phyloP scores from a whole-genome alignment of 35 echinoderm and acorn worm genomes.

The Lytechinus variegatus region DNA sequence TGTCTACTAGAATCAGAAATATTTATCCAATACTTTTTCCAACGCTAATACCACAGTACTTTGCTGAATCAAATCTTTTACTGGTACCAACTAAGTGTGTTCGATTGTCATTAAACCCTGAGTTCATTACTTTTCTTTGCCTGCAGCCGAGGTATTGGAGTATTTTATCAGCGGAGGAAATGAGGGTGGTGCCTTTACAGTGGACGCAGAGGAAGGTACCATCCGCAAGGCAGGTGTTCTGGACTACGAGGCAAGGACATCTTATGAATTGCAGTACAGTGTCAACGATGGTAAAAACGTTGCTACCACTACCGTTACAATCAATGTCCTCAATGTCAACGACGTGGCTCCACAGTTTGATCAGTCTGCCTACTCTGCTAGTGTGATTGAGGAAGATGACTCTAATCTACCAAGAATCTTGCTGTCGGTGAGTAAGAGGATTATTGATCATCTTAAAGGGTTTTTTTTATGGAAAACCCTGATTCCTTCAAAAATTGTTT shows the following conservation, averaged over 20 bases:
- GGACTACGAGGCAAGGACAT: slow-evolving; percentile 72
- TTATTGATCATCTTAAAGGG: too few relatives aligned
- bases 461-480: too few relatives aligned
- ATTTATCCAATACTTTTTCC: too few relatives aligned
- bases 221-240: slow-evolving; percentile 75
- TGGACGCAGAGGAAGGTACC: slow-evolving; percentile 60
- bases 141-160: slow-evolving; percentile 31
- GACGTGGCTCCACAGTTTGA: slow-evolving; percentile 77
- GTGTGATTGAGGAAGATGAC: slow-evolving; percentile 47
- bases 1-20: too few relatives aligned
- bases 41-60: too few relatives aligned
- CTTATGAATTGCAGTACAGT: slow-evolving; percentile 72
- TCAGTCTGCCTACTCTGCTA: slow-evolving; percentile 42
- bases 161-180: slow-evolving; percentile 61
- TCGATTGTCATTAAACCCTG: background rate
- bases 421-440: background rate
- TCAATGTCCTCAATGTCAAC: slow-evolving; percentile 79
- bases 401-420: background rate
- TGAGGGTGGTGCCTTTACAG: slow-evolving; percentile 74
- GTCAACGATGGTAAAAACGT: slow-evolving; percentile 82
- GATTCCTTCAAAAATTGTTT: too few relatives aligned
- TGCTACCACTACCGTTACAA: slow-evolving; percentile 55
- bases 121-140: background rate
- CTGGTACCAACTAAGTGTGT: too few relatives aligned
- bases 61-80: too few relatives aligned